A percentile compares a stretch with the other conserved stretches of the same genome.
Evolutionary conservation across 1,140 invertebrate genomes (phyloP).

Genomic region (Cryptotermes secundus): DNA sequence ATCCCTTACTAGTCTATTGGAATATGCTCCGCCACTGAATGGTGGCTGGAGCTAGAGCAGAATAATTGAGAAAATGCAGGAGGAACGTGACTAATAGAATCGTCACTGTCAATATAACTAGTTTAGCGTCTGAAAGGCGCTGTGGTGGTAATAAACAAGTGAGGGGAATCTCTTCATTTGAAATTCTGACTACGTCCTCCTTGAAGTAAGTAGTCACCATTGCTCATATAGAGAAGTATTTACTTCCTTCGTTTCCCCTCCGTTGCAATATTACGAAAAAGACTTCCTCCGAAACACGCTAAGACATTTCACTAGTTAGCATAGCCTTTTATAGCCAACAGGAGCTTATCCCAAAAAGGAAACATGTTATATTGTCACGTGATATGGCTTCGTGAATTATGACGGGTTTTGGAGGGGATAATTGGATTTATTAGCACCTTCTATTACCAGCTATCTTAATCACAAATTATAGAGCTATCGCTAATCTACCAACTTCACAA

Average conservation of each 20-base stretch:
- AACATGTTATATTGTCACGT: neutral
- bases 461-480: no score
- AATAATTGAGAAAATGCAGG: neutral
- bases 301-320: neutral
- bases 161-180: neutral
- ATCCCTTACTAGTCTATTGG: neutral
- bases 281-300: neutral
- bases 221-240: neutral
- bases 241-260: neutral
- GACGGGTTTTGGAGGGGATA: no score
- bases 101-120: neutral
- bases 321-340: neutral
- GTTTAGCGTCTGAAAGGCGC: neutral
- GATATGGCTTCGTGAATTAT: no score
- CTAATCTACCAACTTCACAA: no score
- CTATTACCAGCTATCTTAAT: no score
- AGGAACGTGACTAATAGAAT: neutral
- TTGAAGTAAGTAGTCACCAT: neutral
- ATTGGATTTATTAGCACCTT: no score
- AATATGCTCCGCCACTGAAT: neutral
- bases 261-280: neutral
- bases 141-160: neutral
- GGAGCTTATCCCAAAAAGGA: neutral
- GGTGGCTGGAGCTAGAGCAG: neutral
- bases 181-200: neutral